Percentiles rank a stretch among this genome's conserved stretches.
Evolutionary conservation across 2,797 vertebrate species (phyloP).

Genomic region (Gymnocypris eckloni): DNA sequence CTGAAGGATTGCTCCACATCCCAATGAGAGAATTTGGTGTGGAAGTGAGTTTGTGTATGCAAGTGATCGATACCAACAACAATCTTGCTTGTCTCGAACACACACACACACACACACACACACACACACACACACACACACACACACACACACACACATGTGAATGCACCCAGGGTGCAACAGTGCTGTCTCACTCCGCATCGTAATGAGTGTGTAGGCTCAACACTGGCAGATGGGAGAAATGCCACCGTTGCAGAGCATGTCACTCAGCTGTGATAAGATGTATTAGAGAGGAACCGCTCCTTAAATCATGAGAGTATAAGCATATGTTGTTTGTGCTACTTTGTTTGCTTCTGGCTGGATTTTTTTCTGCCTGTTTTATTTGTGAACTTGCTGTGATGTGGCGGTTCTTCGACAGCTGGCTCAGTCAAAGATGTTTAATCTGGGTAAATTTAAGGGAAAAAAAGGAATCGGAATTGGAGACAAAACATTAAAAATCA

Average conservation of each 20-base stretch:
- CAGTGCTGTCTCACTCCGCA: constrained; percentile 62
- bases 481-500: constrained; percentile 5
- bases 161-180: constrained; percentile 58
- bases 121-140: constrained; percentile 43
- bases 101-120: constrained; percentile 61
- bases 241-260: constrained; percentile 80
- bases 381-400: constrained; percentile 70
- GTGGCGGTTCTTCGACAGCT: constrained; percentile 72
- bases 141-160: constrained; percentile 54
- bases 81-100: constrained; percentile 68
- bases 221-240: constrained; percentile 84
- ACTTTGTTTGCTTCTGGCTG: constrained; percentile 72
- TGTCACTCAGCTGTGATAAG: constrained; percentile 88
- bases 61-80: constrained; percentile 82
- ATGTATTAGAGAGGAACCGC: constrained; percentile 76
- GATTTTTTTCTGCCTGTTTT: constrained; percentile 57
- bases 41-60: constrained; percentile 43
- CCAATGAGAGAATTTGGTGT: constrained; percentile 45
- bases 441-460: constrained; percentile 45
- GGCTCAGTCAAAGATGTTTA: constrained; percentile 65
- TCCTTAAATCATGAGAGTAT: constrained; percentile 71
- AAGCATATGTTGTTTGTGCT: constrained; percentile 81
- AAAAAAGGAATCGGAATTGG: neutral
- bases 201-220: constrained; percentile 84
- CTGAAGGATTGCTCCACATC: constrained; percentile 36